phyloP scores from a whole-genome alignment of 2,113 vertebrate genomes.

The Halcyon senegalensis region DNA sequence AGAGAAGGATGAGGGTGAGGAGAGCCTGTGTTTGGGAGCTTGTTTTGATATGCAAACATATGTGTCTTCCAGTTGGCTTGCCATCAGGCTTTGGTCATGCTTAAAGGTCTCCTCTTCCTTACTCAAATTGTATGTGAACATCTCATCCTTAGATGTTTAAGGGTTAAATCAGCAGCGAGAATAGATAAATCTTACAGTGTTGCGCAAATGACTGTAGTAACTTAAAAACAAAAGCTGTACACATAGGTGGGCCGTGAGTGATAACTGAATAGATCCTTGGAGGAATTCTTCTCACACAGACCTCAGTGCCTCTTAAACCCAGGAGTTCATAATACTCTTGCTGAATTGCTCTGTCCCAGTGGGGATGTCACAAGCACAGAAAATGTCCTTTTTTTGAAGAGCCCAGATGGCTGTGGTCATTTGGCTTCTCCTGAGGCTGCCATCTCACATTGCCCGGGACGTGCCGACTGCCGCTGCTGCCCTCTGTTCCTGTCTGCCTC shows the following conservation, averaged over 20 bases:
- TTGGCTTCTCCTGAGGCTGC: background rate
- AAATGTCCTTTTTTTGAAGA: background rate
- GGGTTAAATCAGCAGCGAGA: background rate
- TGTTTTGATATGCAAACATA: accelerated
- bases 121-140: background rate
- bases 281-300: background rate
- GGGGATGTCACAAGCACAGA: background rate
- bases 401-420: background rate
- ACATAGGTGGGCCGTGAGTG: background rate
- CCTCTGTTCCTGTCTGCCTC: background rate
- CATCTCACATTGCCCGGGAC: accelerated
- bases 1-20: background rate
- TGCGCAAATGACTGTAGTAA: background rate
- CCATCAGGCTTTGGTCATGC: background rate
- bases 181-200: background rate
- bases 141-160: background rate
- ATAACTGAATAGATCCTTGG: background rate
- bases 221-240: background rate
- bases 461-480: accelerated
- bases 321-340: background rate
- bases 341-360: background rate
- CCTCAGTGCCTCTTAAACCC: background rate
- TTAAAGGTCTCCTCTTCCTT: background rate
- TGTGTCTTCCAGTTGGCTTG: background rate
- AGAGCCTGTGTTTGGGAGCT: background rate